A percentile compares a stretch with the other conserved stretches of the same genome.
These are phyloP conservation scores for Ectemnius lituratus DNA, from an alignment of 2,888 invertebrate genomes.

Conservation along the genomic window DNA sequence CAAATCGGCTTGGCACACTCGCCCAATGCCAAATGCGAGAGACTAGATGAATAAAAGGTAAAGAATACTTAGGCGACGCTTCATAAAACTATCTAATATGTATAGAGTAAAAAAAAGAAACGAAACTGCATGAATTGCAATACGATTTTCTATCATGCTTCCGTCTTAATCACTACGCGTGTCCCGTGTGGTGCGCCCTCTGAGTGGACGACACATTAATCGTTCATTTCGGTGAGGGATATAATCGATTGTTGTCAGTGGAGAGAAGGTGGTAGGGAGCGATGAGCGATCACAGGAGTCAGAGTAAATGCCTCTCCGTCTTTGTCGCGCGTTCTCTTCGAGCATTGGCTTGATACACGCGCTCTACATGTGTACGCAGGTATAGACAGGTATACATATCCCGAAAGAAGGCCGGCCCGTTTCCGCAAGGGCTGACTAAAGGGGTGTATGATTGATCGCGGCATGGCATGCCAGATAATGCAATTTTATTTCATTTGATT, in stretches of 20 bases:
- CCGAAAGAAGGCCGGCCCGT: slow-evolving; percentile 43
- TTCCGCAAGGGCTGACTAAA: slow-evolving; percentile 58
- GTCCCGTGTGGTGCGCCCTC: too few relatives aligned
- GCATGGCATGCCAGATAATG: slow-evolving; percentile 77
- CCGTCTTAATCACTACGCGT: too few relatives aligned
- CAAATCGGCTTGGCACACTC: too few relatives aligned
- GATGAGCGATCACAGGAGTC: slow-evolving; percentile 58
- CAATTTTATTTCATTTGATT: slow-evolving; percentile 78
- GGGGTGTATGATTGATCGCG: slow-evolving; percentile 76
- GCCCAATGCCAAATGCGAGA: too few relatives aligned
- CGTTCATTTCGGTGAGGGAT: slow-evolving; percentile 6
- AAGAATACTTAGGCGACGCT: too few relatives aligned
- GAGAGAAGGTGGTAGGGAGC: slow-evolving; percentile 12
- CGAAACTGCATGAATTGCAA: too few relatives aligned
- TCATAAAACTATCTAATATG: too few relatives aligned
- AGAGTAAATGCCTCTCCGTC: slow-evolving; percentile 53
- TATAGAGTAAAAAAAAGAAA: too few relatives aligned
- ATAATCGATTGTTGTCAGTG: slow-evolving; percentile 12
- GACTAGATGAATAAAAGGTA: too few relatives aligned
- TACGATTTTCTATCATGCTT: too few relatives aligned
- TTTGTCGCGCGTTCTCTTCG: slow-evolving; percentile 40
- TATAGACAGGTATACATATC: slow-evolving; percentile 50
- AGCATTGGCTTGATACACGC: slow-evolving; percentile 17
- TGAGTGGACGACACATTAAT: background rate
- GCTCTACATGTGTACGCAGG: slow-evolving; percentile 14